A percentile compares a stretch with the other conserved stretches of the same genome.
Evolutionary conservation across 2,797 vertebrate genomes (phyloP).

Genomic region (Lepilemur ruficaudatus): DNA sequence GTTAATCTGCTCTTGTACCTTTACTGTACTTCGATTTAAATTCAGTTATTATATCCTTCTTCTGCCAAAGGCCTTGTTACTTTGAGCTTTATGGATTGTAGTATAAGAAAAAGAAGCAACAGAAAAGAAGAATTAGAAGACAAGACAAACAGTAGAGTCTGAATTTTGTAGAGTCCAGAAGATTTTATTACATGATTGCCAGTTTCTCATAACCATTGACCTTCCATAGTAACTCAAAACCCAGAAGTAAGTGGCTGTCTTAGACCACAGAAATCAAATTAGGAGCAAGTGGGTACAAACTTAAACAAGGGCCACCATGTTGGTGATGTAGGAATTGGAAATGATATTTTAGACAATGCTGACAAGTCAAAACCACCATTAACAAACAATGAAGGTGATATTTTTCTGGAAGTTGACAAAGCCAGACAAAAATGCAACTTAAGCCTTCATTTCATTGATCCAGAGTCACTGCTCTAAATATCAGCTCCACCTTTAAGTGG

Average conservation of each 20-base stretch:
- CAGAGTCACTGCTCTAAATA: not conserved
- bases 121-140: not conserved
- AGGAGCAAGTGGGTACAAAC: not conserved
- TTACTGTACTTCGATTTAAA: not conserved
- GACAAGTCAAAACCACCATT: slow-evolving; percentile 11
- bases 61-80: not conserved
- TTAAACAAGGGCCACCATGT: not conserved
- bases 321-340: not conserved
- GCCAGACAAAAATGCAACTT: not conserved
- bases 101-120: not conserved
- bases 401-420: not conserved
- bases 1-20: not conserved
- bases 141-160: not conserved
- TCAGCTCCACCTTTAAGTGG: not conserved
- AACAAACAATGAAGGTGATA: not conserved
- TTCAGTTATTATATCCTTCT: not conserved
- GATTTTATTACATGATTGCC: not conserved
- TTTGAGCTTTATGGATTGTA: not conserved
- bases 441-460: not conserved
- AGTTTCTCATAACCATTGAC: not conserved
- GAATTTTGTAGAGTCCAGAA: not conserved
- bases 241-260: not conserved
- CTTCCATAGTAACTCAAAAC: slow-evolving; percentile 9
- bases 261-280: not conserved
- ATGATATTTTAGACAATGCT: not conserved